Evolutionary conservation across 2,113 vertebrate species (phyloP), one percentile per base, ranked within the genome.

Genomic region (Pampusana beccarii): DNA sequence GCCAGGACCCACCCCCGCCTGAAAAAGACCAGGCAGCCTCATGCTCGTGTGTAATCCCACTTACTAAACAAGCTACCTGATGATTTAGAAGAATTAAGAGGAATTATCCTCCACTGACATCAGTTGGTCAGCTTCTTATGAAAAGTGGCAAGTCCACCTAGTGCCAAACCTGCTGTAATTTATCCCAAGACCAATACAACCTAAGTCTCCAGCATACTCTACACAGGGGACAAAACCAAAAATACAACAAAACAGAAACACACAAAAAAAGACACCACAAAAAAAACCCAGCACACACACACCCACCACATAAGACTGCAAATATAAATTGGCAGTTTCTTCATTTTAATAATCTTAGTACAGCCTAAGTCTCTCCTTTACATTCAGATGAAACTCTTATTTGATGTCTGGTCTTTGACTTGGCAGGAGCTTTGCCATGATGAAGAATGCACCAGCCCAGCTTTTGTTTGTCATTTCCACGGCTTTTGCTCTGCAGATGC

Each of bases 1-100:
- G 21, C 60, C 60, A 61, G 42, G 21, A 86, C 34, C 7, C 34
- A 29, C 3, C 28, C 23, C 72, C 26, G 34, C 58, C 28, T 5
- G 29, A 64, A 79, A 60, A 36, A n/a, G 28, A 17, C 9, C 23
- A 15, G 9, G 26, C 42, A 91, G 34, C 72, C 44, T 80, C 40
- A 16, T 5, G 18, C 21, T 53, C 23, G 0, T 1, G 7, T 13
- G 19, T 17, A 50, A 65, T 16, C 26, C 69, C 42, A 0, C 1
- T 40, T 28, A n/a, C 12, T 48, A 29, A 79, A 67, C 29, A 57
- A 67, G 23, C 31, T 23, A 6, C 34, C 14, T 10, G 8, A 10
- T 42, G 7, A 26, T 36, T 86, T 42, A 42, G 51, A 62, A 57
- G 46, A 38, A 58, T 31, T 31, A 20, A 67, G 29, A 56, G 57